These are phyloP conservation scores for Tenrec ecaudatus DNA, from an alignment of 2,113 vertebrate species.

Conservation along the genomic window DNA sequence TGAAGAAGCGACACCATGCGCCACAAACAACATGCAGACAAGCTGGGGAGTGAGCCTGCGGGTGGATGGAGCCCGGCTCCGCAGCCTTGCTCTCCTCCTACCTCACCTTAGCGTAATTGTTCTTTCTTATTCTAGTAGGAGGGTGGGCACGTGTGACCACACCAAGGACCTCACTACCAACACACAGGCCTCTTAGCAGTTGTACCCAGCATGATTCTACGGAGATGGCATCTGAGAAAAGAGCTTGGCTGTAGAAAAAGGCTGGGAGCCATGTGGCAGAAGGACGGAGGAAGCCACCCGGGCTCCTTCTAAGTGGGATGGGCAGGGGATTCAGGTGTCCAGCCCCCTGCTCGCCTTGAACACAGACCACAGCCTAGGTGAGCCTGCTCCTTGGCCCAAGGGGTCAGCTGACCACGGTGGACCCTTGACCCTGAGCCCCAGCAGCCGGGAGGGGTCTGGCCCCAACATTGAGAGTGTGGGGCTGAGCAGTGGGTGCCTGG, in stretches of 20 bases:
- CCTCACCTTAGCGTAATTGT: conserved; percentile 51
- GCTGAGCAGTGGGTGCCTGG: not conserved
- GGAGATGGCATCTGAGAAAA: not conserved
- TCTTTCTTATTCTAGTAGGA: conserved; percentile 36
- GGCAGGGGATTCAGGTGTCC: too few species aligned
- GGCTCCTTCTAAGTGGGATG: not conserved
- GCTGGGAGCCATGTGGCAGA: not conserved
- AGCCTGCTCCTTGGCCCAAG: not conserved
- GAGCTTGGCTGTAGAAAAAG: not conserved
- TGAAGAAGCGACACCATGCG: not conserved
- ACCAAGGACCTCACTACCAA: not conserved
- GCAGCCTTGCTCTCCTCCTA: conserved; percentile 42
- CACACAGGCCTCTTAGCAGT: not conserved
- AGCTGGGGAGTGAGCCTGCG: not conserved
- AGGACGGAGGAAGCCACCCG: not conserved
- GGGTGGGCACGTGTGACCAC: not conserved
- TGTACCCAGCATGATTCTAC: not conserved
- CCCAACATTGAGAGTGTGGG: rapidly evolving
- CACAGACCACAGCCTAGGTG: not conserved
- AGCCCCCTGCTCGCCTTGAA: not conserved
- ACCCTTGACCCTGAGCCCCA: not conserved
- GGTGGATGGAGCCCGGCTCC: not conserved
- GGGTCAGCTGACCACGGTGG: not conserved
- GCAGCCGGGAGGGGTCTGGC: not conserved
- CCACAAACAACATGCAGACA: not conserved